Conservation (phyloP, 37 sponge, comb jelly and placozoan genomes). For the Eunapius fragilis region DNA sequence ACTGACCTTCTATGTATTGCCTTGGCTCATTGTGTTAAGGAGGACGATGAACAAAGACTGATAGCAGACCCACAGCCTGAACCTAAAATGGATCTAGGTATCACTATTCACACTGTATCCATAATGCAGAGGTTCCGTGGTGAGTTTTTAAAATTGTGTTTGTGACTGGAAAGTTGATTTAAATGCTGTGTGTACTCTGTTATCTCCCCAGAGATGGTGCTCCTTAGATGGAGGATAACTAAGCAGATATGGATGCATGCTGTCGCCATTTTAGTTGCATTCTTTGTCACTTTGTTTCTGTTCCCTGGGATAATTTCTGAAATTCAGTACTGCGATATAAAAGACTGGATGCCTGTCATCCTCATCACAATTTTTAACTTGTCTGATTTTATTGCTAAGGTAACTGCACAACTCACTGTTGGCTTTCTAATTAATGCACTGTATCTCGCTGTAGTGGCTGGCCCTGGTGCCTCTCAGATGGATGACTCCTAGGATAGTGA, state of each 20-base stretch:
- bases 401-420: no score
- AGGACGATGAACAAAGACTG: background rate
- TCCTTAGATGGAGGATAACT: slow-evolving; percentile 12
- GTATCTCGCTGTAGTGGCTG: slow-evolving; percentile 22
- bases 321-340: slow-evolving; percentile 60
- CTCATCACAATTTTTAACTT: slow-evolving; percentile 77
- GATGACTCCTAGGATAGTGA: slow-evolving; percentile 32
- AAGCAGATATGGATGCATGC: slow-evolving; percentile 74
- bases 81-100: background rate
- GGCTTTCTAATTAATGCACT: no score
- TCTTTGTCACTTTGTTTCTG: slow-evolving; percentile 78
- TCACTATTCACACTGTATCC: background rate
- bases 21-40: background rate
- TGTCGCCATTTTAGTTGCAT: slow-evolving; percentile 56
- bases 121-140: background rate
- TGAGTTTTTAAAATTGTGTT: background rate
- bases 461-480: slow-evolving; percentile 42
- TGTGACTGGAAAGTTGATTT: background rate
- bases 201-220: slow-evolving; percentile 14
- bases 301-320: slow-evolving; percentile 81
- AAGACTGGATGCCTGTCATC: slow-evolving; percentile 84
- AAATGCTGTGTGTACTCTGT: background rate
- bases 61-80: background rate
- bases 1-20: no score
- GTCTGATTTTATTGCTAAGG: slow-evolving; percentile 72